Evolutionary conservation across 2,113 vertebrate genomes (phyloP).

Genomic region (Pluvialis apricaria): DNA sequence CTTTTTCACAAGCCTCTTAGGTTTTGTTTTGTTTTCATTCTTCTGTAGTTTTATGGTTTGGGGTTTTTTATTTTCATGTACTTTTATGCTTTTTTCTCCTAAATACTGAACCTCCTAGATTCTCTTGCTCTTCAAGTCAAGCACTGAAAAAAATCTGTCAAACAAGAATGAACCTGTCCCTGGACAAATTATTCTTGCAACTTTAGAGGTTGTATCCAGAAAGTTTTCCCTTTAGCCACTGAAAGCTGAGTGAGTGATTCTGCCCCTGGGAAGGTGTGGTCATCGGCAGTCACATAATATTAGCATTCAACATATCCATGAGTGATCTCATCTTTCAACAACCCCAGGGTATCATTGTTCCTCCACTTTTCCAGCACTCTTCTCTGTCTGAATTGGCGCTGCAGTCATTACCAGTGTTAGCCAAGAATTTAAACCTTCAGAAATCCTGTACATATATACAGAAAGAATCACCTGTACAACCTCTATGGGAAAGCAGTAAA

Average conservation of each 20-base stretch:
- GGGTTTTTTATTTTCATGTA: background rate
- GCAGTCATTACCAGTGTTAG: background rate
- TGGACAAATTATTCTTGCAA: constrained; percentile 19
- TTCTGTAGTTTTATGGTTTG: background rate
- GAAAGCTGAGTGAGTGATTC: background rate
- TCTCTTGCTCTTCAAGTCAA: background rate
- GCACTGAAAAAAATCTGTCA: background rate
- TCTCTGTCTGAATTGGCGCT: background rate
- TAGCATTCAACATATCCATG: constrained; percentile 1
- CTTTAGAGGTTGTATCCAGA: background rate
- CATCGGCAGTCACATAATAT: constrained; percentile 16
- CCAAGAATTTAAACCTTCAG: background rate
- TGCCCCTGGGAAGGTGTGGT: constrained; percentile 43
- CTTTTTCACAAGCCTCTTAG: background rate
- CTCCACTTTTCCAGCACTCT: background rate
- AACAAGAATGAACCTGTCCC: background rate
- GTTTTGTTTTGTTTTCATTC: background rate
- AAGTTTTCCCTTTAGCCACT: background rate
- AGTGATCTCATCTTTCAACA: constrained; percentile 20
- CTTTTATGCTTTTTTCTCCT: background rate
- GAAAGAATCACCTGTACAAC: background rate
- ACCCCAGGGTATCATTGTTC: constrained; percentile 14
- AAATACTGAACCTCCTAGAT: background rate
- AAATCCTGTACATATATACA: background rate
- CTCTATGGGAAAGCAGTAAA: background rate